Conservation (phyloP, 1,140 invertebrate species). For the Aleiodes sp. region DNA sequence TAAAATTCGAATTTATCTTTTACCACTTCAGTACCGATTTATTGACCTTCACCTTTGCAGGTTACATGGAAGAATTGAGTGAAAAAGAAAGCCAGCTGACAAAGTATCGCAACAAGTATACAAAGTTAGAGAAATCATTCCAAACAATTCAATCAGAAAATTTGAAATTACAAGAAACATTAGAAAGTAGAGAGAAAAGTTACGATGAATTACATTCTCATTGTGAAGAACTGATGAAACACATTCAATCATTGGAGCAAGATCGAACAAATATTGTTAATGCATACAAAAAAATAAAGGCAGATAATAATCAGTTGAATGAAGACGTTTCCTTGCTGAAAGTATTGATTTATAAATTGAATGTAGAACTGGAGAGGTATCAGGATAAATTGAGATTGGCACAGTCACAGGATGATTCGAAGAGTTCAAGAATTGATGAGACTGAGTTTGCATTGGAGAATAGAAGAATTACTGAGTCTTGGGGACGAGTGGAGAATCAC, state of each 20-base stretch:
- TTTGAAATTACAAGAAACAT: constrained; percentile 38
- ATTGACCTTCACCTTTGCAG: constrained; percentile 31
- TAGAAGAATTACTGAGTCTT: constrained; percentile 51
- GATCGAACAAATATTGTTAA: constrained; percentile 43
- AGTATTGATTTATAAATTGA: constrained; percentile 73
- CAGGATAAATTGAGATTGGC: constrained; percentile 70
- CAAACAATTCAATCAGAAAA: constrained; percentile 40
- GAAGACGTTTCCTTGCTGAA: constrained; percentile 74
- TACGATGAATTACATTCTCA: constrained; percentile 44
- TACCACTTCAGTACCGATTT: neutral
- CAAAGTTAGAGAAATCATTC: constrained; percentile 51
- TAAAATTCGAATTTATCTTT: neutral
- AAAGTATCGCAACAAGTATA: constrained; percentile 49
- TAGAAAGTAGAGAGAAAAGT: constrained; percentile 49
- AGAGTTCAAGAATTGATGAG: constrained; percentile 26
- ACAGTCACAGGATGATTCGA: neutral
- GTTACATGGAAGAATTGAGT: constrained; percentile 35
- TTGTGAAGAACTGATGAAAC: constrained; percentile 43
- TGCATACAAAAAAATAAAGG: constrained; percentile 53
- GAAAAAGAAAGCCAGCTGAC: constrained; percentile 45
- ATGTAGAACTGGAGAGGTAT: constrained; percentile 74
- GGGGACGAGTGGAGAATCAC: constrained; percentile 69
- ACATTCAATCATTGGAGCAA: constrained; percentile 46
- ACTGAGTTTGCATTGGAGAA: constrained; percentile 39
- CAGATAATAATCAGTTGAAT: constrained; percentile 65